A percentile compares a stretch with the other conserved stretches of the same genome.
These are phyloP conservation scores for Meandrina meandrites DNA, from an alignment of 92 coral and sea anemone species.

Conservation along the genomic window DNA sequence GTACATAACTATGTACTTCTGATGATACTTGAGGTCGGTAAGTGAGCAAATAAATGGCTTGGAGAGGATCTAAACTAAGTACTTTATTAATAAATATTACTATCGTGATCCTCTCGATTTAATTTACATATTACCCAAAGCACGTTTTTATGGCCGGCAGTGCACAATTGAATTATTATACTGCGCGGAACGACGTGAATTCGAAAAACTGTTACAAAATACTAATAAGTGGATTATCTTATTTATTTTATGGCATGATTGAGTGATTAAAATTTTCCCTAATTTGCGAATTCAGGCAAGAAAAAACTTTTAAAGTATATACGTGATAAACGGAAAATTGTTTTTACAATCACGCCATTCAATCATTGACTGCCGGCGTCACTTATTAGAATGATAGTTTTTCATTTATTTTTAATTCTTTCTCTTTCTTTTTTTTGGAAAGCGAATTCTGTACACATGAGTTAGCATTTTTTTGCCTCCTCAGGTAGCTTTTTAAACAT, in stretches of 20 bases:
- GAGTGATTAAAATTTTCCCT: neutral
- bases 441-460: neutral
- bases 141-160: neutral
- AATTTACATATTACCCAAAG: neutral
- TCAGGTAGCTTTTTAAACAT: neutral
- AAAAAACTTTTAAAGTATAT: neutral
- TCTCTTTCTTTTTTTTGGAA: neutral
- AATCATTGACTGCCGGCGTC: neutral
- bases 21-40: neutral
- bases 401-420: no score
- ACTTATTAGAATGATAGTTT: neutral
- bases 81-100: neutral
- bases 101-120: neutral
- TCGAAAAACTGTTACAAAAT: neutral
- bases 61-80: neutral
- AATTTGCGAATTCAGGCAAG: neutral
- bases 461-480: neutral
- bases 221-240: neutral
- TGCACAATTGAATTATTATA: neutral
- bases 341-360: neutral
- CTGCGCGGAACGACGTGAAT: neutral
- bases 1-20: no score
- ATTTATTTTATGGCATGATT: neutral
- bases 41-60: neutral
- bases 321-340: neutral